phyloP scores from a whole-genome alignment of 2,888 invertebrate species.

The Argyresthia albistria region DNA sequence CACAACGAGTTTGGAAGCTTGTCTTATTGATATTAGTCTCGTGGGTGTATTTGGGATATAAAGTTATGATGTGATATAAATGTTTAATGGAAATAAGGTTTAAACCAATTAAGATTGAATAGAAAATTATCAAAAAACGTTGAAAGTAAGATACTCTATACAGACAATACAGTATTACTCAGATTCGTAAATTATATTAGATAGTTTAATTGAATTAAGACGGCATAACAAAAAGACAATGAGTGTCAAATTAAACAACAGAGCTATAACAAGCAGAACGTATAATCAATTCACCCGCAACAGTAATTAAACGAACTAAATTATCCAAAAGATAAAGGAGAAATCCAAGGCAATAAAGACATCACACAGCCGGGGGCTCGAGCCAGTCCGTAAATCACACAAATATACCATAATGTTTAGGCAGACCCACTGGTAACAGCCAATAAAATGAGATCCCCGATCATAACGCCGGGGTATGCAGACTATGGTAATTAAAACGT shows the following conservation, averaged over 20 bases:
- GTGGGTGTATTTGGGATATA: neutral
- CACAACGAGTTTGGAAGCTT: no score
- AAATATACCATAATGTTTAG: neutral
- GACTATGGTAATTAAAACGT: neutral
- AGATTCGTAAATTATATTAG: no score
- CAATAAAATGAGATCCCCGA: neutral
- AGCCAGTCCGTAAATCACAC: conserved; percentile 1
- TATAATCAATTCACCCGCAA: neutral
- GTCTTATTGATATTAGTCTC: neutral
- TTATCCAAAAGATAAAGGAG: neutral
- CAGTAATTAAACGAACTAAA: neutral
- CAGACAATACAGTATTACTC: no score
- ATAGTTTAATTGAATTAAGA: neutral
- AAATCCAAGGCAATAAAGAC: conserved; percentile 21
- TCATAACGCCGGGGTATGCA: neutral
- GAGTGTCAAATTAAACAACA: neutral
- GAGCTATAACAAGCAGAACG: neutral
- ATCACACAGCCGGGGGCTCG: conserved; percentile 13
- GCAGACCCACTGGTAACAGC: neutral
- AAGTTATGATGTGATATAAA: no score
- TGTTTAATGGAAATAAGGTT: no score
- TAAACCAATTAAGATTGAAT: no score
- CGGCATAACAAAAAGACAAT: neutral
- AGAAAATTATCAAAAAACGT: no score
- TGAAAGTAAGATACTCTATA: no score